phyloP scores from a whole-genome alignment of 2,888 invertebrate genomes.

The Oeneis ivallda region DNA sequence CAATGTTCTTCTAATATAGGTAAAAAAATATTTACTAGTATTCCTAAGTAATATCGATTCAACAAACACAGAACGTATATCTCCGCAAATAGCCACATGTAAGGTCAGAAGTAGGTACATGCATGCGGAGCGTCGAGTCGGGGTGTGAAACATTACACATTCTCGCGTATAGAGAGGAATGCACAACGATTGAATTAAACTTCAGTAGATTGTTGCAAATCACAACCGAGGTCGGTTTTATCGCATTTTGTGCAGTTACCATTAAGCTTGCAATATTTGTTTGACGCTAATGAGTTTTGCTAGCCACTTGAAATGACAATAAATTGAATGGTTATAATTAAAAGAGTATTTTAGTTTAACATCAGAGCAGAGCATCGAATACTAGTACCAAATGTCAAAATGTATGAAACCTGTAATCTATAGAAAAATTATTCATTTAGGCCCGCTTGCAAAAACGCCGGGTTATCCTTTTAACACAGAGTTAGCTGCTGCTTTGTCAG shows the following conservation, averaged over 20 bases:
- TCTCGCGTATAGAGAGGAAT: conserved; percentile 6
- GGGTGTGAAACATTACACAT: conserved; percentile 13
- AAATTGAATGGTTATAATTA: background rate
- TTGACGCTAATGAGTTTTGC: conserved; percentile 1
- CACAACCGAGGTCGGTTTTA: conserved; percentile 18
- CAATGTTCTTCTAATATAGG: no score
- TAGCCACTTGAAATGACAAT: background rate
- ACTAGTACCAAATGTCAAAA: no score
- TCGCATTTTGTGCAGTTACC: background rate
- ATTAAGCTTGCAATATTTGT: background rate
- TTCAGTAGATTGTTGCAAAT: conserved; percentile 17
- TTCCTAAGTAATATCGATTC: background rate
- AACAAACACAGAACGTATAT: background rate
- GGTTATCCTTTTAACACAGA: no score
- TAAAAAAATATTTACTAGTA: background rate
- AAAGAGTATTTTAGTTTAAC: no score
- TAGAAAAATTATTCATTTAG: no score
- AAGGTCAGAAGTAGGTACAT: background rate
- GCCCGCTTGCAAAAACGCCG: no score
- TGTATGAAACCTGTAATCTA: no score
- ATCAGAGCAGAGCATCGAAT: no score
- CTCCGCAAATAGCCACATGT: background rate
- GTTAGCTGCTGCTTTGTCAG: no score
- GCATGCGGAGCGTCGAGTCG: conserved; percentile 1
- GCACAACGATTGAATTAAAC: conserved; percentile 15